Conservation (phyloP, 1,140 invertebrate species). For the Globodera ellingtonae region DNA sequence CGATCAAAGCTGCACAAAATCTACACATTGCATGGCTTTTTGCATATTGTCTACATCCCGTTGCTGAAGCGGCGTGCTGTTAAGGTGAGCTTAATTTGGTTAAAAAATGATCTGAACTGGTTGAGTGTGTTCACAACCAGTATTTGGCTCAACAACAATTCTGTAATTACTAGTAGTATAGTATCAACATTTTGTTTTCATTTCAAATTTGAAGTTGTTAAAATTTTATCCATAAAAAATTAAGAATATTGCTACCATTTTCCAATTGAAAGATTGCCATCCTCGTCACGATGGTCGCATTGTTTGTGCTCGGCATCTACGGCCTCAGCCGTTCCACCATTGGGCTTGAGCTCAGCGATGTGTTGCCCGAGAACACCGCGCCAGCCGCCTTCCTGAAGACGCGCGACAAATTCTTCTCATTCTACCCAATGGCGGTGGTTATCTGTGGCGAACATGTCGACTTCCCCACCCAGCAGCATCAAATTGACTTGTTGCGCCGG, state of each 20-base stretch:
- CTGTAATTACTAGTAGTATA: too few species aligned
- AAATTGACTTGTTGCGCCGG: slow-evolving; percentile 89
- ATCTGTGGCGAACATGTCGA: slow-evolving; percentile 88
- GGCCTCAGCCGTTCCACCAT: slow-evolving; percentile 73
- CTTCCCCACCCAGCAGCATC: slow-evolving; percentile 88
- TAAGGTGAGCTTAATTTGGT: slow-evolving; percentile 2
- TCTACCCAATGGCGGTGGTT: slow-evolving; percentile 94
- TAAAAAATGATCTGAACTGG: background rate
- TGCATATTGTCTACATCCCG: slow-evolving; percentile 19
- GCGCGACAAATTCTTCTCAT: slow-evolving; percentile 90
- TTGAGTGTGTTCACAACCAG: background rate
- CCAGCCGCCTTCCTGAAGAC: slow-evolving; percentile 88
- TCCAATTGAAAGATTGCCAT: slow-evolving; percentile 69
- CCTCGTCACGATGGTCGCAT: slow-evolving; percentile 71
- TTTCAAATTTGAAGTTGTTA: too few species aligned
- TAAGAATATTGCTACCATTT: background rate
- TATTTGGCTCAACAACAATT: background rate
- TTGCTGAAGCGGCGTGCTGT: slow-evolving; percentile 2
- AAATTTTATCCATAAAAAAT: background rate
- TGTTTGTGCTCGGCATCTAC: slow-evolving; percentile 73
- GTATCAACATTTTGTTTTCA: slow-evolving; percentile 73
- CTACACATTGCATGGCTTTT: slow-evolving; percentile 20
- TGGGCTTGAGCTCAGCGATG: slow-evolving; percentile 85
- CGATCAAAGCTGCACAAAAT: background rate
- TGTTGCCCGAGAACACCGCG: slow-evolving; percentile 84